These are phyloP conservation scores for Lepus timidus DNA, from an alignment of 2,113 vertebrate genomes.

Conservation along the genomic window DNA sequence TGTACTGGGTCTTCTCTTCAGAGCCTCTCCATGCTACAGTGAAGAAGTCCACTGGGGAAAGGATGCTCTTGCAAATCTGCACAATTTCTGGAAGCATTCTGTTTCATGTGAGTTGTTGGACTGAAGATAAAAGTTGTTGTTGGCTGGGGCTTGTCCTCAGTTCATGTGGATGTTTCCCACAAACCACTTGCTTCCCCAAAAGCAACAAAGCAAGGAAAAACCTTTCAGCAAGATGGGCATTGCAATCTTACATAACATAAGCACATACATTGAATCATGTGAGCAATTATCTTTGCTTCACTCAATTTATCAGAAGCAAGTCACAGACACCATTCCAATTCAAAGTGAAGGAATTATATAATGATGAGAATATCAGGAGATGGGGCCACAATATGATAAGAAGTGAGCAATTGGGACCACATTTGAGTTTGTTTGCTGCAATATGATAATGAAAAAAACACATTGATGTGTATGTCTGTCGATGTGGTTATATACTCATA, in stretches of 20 bases:
- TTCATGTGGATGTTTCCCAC: background rate
- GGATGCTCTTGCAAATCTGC: background rate
- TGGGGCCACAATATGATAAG: too few relatives aligned
- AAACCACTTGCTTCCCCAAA: background rate
- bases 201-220: background rate
- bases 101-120: background rate
- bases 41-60: background rate
- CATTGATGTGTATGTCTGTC: background rate
- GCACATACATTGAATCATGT: background rate
- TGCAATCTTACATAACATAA: background rate
- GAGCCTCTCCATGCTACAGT: background rate
- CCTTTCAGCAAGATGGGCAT: background rate
- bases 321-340: background rate
- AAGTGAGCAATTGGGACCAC: background rate
- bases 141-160: background rate
- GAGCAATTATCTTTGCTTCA: background rate
- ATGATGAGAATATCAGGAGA: background rate
- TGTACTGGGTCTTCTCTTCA: background rate
- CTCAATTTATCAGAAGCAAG: conserved; percentile 13
- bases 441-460: background rate
- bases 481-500: background rate
- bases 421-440: background rate
- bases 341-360: background rate
- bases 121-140: background rate
- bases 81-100: background rate